Base-by-base conservation (phyloP, 2,888 invertebrate genomes). In the Hemithea aestivaria region DNA sequence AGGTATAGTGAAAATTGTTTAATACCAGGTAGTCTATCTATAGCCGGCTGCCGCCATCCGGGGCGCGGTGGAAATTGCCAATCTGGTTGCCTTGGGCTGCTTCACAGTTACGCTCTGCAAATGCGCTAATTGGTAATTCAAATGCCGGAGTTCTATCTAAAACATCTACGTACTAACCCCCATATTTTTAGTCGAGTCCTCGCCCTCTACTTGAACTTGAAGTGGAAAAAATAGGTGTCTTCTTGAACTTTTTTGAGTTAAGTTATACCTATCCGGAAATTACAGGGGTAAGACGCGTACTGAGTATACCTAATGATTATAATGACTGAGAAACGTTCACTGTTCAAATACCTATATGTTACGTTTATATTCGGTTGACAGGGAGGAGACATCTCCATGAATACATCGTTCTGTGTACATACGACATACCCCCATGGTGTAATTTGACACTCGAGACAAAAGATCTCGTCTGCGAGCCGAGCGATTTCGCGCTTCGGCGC, bases 111-210 rank as follows among this genome's bases (percentile, higher is more conserved):
- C 29, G 24, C 35, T 29, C 40, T 43, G 43, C 47, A 43, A 47
- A 47, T 43, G 37, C 32, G 35, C 38, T 43, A 38, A 47, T 40
- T 40, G 38, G 40, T 43, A 43, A 43, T 40, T 43, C 40, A 43
- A 38, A 43, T 37, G 33, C 35, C 20, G 26, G 33, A 30, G 29
- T 27, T 30, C 27, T 27, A 35, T 28, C 29, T 12, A 28, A 27
- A 35, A 31, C 27, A 36, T 36, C 36, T 40, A 31, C n/a, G n/a
- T n/a, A n/a, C n/a, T n/a, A n/a, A n/a, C n/a, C n/a, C n/a, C n/a
- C n/a, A n/a, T n/a, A n/a, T n/a, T n/a, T n/a, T n/a, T n/a, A n/a
- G n/a, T n/a, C n/a, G n/a, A n/a, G n/a, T n/a, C n/a, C n/a, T n/a
- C n/a, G n/a, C n/a, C n/a, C n/a, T n/a, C n/a, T 33, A n/a, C n/a